Evolutionary conservation across 2,797 vertebrate species (phyloP).

Genomic region (Neopelma chrysocephalum): DNA sequence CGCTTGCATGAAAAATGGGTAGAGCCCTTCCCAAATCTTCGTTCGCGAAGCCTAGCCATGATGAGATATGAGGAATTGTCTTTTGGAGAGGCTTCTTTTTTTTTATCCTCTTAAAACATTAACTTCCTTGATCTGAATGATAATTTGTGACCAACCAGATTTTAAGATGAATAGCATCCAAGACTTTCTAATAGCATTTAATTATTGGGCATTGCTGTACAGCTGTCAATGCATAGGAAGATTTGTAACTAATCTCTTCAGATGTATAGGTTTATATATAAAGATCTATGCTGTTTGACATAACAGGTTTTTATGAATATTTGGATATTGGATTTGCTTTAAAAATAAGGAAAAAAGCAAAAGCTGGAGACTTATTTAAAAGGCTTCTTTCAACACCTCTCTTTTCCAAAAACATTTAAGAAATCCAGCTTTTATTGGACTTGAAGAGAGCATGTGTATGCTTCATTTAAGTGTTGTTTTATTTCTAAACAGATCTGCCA

Average conservation of each 20-base stretch:
- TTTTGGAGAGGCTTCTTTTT: neutral
- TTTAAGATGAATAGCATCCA: neutral
- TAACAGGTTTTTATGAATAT: neutral
- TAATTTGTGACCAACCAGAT: neutral
- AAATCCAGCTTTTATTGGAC: neutral
- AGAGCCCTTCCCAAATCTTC: no score
- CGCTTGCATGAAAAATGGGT: no score
- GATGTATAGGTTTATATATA: neutral
- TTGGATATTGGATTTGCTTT: neutral
- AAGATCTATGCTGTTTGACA: neutral
- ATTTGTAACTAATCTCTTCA: neutral
- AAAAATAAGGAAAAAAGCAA: neutral
- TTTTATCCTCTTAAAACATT: neutral
- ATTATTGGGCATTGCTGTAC: neutral
- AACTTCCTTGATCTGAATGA: neutral
- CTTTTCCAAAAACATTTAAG: neutral
- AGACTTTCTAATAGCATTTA: neutral
- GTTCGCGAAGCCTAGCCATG: no score
- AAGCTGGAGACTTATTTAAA: neutral
- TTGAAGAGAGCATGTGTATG: neutral
- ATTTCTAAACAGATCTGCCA: conserved; percentile 82
- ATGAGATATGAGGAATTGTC: neutral
- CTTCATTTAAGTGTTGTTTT: neutral
- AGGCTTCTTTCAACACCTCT: neutral
- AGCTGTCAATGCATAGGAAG: neutral